Conservation (phyloP, 2,797 vertebrate species). For the Malacoctenus gilli region DNA sequence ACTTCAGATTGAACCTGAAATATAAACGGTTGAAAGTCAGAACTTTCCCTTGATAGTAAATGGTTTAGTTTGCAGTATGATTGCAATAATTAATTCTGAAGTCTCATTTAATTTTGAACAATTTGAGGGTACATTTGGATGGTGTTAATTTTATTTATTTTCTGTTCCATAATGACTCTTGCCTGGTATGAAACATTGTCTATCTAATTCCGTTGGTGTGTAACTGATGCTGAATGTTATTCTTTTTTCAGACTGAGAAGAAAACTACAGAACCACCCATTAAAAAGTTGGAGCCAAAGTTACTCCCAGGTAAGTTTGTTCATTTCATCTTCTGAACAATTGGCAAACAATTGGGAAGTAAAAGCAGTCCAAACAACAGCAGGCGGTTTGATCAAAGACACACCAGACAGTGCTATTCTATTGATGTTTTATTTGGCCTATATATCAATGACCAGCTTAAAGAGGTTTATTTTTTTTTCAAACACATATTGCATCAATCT, state of each 20-base stretch:
- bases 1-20: not conserved
- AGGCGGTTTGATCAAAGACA: constrained; percentile 1
- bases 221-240: constrained; percentile 6
- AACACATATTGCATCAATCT: not conserved
- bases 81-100: too few relatives aligned
- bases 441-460: not conserved
- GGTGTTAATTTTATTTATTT: not conserved
- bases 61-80: too few relatives aligned
- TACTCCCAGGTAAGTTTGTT: constrained; percentile 88
- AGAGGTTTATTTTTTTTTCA: not conserved
- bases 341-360: not conserved
- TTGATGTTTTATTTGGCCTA: not conserved
- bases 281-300: constrained; percentile 91
- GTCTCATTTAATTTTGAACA: not conserved
- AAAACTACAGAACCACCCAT: constrained; percentile 85
- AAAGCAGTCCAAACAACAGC: not conserved
- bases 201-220: constrained; percentile 4
- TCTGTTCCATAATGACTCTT: not conserved
- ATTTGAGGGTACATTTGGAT: not conserved
- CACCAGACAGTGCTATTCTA: not conserved
- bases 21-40: constrained; percentile 1
- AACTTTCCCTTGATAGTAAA: constrained; percentile 5
- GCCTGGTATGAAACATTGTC: constrained; percentile 27
- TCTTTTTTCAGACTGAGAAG: constrained; percentile 83
- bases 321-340: not conserved